phyloP scores from a whole-genome alignment of 2,113 vertebrate species.

The Antidorcas marsupialis region DNA sequence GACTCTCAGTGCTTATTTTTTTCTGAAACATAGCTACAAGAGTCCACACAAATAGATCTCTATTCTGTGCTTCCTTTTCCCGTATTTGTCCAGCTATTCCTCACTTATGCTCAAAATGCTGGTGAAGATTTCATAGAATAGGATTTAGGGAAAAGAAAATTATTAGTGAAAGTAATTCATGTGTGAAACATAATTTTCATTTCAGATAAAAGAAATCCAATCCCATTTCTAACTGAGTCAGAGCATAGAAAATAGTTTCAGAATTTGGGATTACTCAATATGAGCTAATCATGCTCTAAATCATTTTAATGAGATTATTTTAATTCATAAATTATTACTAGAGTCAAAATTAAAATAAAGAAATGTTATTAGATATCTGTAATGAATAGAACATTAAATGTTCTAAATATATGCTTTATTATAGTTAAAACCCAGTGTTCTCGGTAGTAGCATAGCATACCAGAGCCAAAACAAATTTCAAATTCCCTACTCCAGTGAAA shows the following conservation, averaged over 20 bases:
- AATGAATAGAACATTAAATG: not conserved
- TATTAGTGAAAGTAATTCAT: not conserved
- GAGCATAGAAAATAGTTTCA: not conserved
- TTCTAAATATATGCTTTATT: not conserved
- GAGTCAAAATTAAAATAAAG: not conserved
- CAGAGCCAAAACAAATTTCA: not conserved
- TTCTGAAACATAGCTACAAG: not conserved
- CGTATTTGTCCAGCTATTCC: not conserved
- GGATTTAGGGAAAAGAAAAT: not conserved
- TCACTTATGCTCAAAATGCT: not conserved
- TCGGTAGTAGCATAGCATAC: not conserved
- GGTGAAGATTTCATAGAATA: not conserved
- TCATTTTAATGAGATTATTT: not conserved
- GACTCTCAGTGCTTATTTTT: constrained; percentile 1
- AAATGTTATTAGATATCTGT: not conserved
- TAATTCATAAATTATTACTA: not conserved
- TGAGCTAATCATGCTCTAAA: not conserved
- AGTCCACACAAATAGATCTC: not conserved
- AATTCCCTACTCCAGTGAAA: not conserved
- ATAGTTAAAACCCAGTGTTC: not conserved
- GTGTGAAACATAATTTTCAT: constrained; percentile 7
- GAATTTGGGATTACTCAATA: not conserved
- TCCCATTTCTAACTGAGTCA: constrained; percentile 2
- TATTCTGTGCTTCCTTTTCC: not conserved
- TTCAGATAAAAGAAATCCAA: not conserved